Evolutionary conservation across 2,888 invertebrate species (phyloP).

Genomic region (Sesia bembeciformis): DNA sequence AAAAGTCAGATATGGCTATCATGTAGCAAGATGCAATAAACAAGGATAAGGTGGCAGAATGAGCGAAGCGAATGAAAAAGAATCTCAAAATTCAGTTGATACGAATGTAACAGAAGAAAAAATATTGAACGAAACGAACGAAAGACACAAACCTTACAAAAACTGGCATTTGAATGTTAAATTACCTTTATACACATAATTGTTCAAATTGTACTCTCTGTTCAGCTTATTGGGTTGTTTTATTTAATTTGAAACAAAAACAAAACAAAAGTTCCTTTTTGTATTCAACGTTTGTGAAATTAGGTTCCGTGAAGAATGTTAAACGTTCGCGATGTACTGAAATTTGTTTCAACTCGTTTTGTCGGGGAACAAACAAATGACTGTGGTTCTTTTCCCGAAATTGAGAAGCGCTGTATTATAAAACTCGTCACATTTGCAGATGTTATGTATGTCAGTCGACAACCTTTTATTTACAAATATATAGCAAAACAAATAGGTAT

Average conservation of each 20-base stretch:
- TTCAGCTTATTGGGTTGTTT: neutral
- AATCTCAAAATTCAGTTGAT: too few relatives aligned
- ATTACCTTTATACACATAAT: too few relatives aligned
- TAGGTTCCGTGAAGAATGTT: constrained; percentile 38
- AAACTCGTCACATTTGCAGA: neutral
- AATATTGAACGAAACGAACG: too few relatives aligned
- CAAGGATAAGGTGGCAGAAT: too few relatives aligned
- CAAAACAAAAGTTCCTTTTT: neutral
- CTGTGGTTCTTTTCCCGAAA: constrained; percentile 49
- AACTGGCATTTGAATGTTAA: too few relatives aligned
- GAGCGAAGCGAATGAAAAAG: too few relatives aligned
- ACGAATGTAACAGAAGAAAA: too few relatives aligned
- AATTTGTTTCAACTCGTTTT: constrained; percentile 49
- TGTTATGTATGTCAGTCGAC: constrained; percentile 11
- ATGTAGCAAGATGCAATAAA: too few relatives aligned
- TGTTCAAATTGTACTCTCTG: neutral
- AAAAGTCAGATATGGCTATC: too few relatives aligned
- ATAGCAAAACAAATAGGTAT: too few relatives aligned
- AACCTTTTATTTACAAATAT: constrained; percentile 11
- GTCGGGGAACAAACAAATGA: constrained; percentile 40
- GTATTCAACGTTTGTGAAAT: constrained; percentile 13
- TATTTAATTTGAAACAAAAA: constrained; percentile 5
- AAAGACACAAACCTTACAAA: too few relatives aligned
- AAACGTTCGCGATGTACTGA: constrained; percentile 34
- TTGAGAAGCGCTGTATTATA: constrained; percentile 26